Conservation (phyloP, 2,888 invertebrate genomes). For the Frankliniella intonsa region DNA sequence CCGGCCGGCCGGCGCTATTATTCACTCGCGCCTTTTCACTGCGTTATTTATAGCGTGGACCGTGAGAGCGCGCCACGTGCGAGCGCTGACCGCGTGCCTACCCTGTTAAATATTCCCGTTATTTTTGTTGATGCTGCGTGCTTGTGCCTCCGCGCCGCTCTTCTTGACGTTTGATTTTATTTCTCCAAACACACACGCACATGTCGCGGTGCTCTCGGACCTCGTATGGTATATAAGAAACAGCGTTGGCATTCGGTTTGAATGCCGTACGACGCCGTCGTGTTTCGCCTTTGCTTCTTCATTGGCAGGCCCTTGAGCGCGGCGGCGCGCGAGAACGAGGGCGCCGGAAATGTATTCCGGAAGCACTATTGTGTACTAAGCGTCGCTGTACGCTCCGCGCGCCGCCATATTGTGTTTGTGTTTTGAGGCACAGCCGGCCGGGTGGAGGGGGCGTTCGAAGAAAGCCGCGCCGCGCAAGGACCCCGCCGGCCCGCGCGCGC, state of each 20-base stretch:
- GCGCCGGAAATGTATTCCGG: constrained; percentile 22
- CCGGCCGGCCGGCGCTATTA: not conserved
- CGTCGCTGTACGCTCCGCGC: not conserved
- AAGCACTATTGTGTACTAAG: constrained; percentile 19
- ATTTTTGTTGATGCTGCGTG: no score
- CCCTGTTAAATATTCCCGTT: no score
- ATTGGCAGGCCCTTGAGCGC: not conserved
- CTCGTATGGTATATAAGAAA: no score
- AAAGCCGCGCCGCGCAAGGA: not conserved
- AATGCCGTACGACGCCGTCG: no score
- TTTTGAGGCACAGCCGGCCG: not conserved
- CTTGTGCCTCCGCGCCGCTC: no score
- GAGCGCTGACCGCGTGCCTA: not conserved
- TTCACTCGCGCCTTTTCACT: not conserved
- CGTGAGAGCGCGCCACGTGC: not conserved
- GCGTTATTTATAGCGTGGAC: not conserved
- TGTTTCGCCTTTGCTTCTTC: no score
- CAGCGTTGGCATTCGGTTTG: no score
- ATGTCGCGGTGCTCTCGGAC: no score
- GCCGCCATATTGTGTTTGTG: constrained; percentile 7
- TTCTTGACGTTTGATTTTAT: no score
- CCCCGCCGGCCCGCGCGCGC: not conserved
- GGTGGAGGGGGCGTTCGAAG: not conserved
- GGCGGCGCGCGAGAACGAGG: not conserved
- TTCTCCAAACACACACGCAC: no score